A percentile compares a stretch with the other conserved stretches of the same genome.
These are phyloP conservation scores for Araneus ventricosus DNA, from an alignment of 1,140 invertebrate species.

Conservation along the genomic window DNA sequence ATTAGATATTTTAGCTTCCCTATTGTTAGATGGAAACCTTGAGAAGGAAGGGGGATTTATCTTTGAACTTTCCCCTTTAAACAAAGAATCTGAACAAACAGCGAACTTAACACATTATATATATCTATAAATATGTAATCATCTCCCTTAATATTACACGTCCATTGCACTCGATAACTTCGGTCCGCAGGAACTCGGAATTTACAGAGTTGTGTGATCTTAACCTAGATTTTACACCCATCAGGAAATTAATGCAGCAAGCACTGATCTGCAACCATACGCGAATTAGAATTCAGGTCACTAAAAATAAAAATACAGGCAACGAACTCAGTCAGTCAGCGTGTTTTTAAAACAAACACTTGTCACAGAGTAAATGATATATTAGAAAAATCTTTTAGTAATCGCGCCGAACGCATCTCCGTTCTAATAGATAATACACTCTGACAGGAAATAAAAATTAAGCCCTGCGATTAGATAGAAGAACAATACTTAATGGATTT, in stretches of 20 bases:
- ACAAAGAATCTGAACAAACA: not conserved
- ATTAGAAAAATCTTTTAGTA: too few species aligned
- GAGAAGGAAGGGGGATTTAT: slow-evolving; percentile 4
- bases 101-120: not conserved
- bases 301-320: slow-evolving; percentile 14
- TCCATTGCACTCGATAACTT: not conserved
- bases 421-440: too few species aligned
- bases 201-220: not conserved
- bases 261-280: not conserved
- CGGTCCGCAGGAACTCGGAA: not conserved
- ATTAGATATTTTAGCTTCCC: not conserved
- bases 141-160: not conserved
- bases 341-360: not conserved
- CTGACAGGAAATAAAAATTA: too few species aligned
- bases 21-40: slow-evolving; percentile 21
- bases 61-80: slow-evolving; percentile 9
- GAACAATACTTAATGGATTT: too few species aligned
- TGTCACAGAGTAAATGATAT: too few species aligned
- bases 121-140: not conserved
- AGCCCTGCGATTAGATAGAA: too few species aligned
- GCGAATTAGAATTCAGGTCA: not conserved
- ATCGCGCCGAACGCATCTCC: too few species aligned
- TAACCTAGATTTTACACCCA: not conserved
- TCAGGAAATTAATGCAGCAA: slow-evolving; percentile 19
- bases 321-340: not conserved